These are phyloP conservation scores for Notolepis coatsorum DNA, from an alignment of 2,797 vertebrate species.

Conservation along the genomic window DNA sequence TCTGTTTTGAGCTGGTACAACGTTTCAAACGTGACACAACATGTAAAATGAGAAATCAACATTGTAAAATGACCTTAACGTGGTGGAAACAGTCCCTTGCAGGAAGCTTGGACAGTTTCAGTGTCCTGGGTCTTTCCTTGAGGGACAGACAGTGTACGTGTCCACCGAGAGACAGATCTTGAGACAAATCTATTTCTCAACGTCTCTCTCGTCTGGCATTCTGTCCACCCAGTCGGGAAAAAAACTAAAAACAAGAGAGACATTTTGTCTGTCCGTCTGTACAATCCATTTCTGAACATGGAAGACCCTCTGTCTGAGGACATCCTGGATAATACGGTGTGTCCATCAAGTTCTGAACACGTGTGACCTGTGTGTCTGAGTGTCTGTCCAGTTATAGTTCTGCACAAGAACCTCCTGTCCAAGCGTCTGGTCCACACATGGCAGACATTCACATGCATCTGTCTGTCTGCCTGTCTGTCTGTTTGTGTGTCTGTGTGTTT, in stretches of 20 bases:
- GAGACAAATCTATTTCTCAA: neutral
- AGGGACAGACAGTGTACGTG: no score
- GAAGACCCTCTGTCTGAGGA: slow-evolving; percentile 1
- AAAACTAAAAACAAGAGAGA: neutral
- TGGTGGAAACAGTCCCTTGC: neutral
- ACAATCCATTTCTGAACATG: neutral
- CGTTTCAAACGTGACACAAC: no score
- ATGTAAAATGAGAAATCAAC: slow-evolving; percentile 4
- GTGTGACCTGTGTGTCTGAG: neutral
- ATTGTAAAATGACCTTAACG: neutral
- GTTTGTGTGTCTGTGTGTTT: slow-evolving; percentile 5
- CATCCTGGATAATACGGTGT: neutral
- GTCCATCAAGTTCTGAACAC: neutral
- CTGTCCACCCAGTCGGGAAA: neutral
- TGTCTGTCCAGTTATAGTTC: neutral
- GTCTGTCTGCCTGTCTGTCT: slow-evolving; percentile 1
- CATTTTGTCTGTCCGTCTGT: slow-evolving; percentile 1
- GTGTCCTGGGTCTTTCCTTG: slow-evolving; percentile 19
- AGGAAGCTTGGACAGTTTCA: slow-evolving; percentile 18
- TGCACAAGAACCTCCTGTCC: neutral
- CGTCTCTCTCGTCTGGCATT: neutral
- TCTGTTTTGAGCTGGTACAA: no score
- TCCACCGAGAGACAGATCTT: slow-evolving; percentile 18
- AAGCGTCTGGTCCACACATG: neutral
- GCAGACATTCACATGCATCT: neutral